phyloP scores from a whole-genome alignment of 2,888 invertebrate genomes.

The Helicoverpa assulta region DNA sequence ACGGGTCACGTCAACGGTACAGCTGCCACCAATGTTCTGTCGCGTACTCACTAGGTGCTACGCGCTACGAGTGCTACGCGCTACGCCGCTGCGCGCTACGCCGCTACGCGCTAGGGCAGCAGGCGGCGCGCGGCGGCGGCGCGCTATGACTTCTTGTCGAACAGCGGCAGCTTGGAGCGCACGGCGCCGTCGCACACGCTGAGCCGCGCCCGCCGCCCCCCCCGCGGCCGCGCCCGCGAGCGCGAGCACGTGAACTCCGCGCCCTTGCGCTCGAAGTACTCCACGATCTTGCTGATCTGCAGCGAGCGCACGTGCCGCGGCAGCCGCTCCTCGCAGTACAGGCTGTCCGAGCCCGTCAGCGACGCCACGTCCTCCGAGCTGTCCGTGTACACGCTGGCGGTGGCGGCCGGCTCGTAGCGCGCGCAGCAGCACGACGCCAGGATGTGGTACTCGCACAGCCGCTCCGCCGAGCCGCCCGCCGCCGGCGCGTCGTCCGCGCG shows the following conservation, averaged over 20 bases:
- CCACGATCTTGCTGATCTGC: conserved; percentile 95
- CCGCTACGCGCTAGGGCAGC: neutral
- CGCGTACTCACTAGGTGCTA: too few species aligned
- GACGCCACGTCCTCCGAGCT: conserved; percentile 96
- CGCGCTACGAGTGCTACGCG: too few species aligned
- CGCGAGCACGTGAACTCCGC: conserved; percentile 89
- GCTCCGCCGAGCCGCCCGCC: conserved; percentile 60
- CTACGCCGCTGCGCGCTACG: neutral
- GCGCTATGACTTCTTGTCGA: conserved; percentile 91
- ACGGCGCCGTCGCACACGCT: conserved; percentile 97
- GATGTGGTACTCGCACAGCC: conserved; percentile 76
- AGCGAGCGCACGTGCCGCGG: conserved; percentile 91
- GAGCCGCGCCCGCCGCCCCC: conserved; percentile 79
- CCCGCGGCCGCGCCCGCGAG: conserved; percentile 72
- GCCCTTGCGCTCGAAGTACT: conserved; percentile 96
- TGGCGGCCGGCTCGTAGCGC: conserved; percentile 72
- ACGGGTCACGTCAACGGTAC: too few species aligned
- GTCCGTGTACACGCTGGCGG: conserved; percentile 94
- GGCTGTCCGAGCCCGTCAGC: conserved; percentile 93
- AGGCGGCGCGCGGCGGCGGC: conserved; percentile 20
- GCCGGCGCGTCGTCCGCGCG: conserved; percentile 44
- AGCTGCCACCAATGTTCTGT: neutral
- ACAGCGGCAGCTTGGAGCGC: conserved; percentile 95
- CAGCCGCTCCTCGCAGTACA: conserved; percentile 92
- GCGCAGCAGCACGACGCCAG: conserved; percentile 81